Conservation (phyloP, 2,888 invertebrate genomes). For the Galerucella pusilla region DNA sequence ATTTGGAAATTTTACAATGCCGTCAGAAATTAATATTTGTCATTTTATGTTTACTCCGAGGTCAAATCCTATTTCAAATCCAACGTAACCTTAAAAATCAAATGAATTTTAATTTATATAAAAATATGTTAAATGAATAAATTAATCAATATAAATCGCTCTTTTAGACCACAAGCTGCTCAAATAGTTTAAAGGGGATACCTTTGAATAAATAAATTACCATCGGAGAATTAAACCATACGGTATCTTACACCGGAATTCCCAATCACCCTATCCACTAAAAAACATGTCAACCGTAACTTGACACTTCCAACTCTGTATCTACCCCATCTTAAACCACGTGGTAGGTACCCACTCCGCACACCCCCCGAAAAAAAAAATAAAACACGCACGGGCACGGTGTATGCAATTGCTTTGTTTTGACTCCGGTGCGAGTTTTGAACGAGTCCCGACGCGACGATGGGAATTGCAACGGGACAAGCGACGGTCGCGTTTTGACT, state of each 20-base stretch:
- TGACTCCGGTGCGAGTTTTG: conserved; percentile 7
- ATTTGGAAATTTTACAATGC: no score
- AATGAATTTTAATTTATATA: background rate
- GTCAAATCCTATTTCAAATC: no score
- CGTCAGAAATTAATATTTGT: no score
- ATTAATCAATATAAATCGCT: background rate
- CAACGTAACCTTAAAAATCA: no score
- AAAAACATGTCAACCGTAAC: conserved; percentile 35
- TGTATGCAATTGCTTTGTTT: conserved; percentile 15
- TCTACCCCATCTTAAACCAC: conserved; percentile 20
- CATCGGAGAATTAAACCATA: conserved; percentile 1
- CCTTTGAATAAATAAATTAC: background rate
- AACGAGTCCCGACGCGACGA: conserved; percentile 4
- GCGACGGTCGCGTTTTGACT: conserved; percentile 29
- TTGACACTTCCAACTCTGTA: conserved; percentile 19
- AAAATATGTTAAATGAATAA: background rate
- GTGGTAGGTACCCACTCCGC: conserved; percentile 12
- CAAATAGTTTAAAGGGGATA: background rate
- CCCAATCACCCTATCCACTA: conserved; percentile 17
- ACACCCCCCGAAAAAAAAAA: conserved; percentile 14
- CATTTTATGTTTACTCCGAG: no score
- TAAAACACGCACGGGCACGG: conserved; percentile 11
- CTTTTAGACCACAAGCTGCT: background rate
- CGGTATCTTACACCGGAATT: conserved; percentile 8
- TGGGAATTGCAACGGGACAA: conserved; percentile 11